These are phyloP conservation scores for Eupeodes luniger DNA, from an alignment of 2,888 invertebrate species.

Conservation along the genomic window DNA sequence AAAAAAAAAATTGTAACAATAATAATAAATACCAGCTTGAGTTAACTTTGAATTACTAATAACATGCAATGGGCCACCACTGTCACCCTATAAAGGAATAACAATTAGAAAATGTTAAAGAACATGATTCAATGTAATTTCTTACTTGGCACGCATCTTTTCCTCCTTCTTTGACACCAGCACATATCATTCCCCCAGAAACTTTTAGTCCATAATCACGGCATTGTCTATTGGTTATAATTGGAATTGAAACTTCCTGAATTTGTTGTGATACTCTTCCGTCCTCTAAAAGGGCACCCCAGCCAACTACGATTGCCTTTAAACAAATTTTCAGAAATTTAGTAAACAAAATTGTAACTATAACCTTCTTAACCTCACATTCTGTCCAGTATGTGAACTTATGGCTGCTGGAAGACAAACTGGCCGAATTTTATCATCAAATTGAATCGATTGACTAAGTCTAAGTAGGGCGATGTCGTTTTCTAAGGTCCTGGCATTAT, in stretches of 20 bases:
- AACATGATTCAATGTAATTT: neutral
- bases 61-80: constrained; percentile 70
- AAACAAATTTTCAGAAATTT: neutral
- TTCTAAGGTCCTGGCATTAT: constrained; percentile 48
- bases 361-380: constrained; percentile 49
- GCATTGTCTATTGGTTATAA: constrained; percentile 72
- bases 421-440: constrained; percentile 70
- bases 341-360: neutral
- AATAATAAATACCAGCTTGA: constrained; percentile 47
- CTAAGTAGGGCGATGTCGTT: constrained; percentile 75
- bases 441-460: constrained; percentile 52
- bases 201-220: constrained; percentile 49
- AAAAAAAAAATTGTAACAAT: neutral
- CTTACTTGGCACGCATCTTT: constrained; percentile 74
- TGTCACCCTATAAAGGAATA: constrained; percentile 55
- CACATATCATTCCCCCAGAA: constrained; percentile 59
- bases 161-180: constrained; percentile 60
- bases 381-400: constrained; percentile 55
- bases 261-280: constrained; percentile 59
- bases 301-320: constrained; percentile 72
- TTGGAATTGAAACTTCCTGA: constrained; percentile 71
- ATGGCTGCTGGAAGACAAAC: constrained; percentile 65
- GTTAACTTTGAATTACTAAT: constrained; percentile 52
- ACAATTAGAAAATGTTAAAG: neutral
- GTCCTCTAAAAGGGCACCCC: constrained; percentile 68